These are phyloP conservation scores for Peromyscus polionotus DNA, from an alignment of 2,113 vertebrate species.

Conservation along the genomic window DNA sequence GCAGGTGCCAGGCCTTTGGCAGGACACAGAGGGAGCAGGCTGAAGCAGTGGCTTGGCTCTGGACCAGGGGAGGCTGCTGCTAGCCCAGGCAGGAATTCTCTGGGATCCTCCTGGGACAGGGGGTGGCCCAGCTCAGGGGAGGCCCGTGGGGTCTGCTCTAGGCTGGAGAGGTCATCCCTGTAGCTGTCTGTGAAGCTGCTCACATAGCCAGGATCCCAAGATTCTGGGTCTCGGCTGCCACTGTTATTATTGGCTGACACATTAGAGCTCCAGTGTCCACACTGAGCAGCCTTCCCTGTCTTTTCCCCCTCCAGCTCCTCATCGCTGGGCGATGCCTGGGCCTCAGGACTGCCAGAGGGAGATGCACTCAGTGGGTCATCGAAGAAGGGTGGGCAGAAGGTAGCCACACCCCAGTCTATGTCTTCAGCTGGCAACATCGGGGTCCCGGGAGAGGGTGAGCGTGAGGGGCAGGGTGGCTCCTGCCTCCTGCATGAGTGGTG, in stretches of 20 bases:
- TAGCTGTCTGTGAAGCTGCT: slow-evolving; percentile 71
- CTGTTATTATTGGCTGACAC: slow-evolving; percentile 94
- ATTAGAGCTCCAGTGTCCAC: slow-evolving; percentile 91
- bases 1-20: neutral
- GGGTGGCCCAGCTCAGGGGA: neutral
- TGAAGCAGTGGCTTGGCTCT: neutral
- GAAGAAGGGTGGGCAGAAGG: slow-evolving; percentile 88
- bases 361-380: slow-evolving; percentile 90
- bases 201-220: neutral
- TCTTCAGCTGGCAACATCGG: slow-evolving; percentile 66
- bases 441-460: slow-evolving; percentile 75
- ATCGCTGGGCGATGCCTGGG: slow-evolving; percentile 72
- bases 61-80: neutral
- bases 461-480: slow-evolving; percentile 83
- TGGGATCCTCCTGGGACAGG: slow-evolving; percentile 49
- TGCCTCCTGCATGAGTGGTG: slow-evolving; percentile 59
- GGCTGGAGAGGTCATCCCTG: slow-evolving; percentile 74
- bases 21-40: neutral
- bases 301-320: slow-evolving; percentile 58
- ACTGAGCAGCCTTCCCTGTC: slow-evolving; percentile 40
- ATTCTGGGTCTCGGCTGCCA: neutral
- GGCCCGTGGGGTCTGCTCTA: slow-evolving; percentile 9
- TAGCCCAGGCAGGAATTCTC: slow-evolving; percentile 39
- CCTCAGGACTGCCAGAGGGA: slow-evolving; percentile 72
- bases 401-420: slow-evolving; percentile 87